Conservation (phyloP, 2,888 invertebrate species). For the Drosophila fungiperda region DNA sequence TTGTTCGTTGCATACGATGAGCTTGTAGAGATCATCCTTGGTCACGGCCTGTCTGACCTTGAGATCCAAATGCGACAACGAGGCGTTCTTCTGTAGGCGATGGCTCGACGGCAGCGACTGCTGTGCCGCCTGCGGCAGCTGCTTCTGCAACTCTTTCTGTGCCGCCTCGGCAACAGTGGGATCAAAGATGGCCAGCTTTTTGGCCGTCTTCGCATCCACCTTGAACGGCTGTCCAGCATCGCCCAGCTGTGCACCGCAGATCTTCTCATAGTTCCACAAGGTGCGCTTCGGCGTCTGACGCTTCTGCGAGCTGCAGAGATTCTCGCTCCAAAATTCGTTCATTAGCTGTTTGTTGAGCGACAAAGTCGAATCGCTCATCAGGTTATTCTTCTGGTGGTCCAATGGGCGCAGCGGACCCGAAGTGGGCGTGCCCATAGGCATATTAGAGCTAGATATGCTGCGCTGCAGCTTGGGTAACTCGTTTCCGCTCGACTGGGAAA, state of each 20-base stretch:
- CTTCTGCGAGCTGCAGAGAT: conserved; percentile 81
- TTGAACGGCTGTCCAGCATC: conserved; percentile 80
- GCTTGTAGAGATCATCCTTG: conserved; percentile 84
- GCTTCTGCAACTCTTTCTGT: conserved; percentile 78
- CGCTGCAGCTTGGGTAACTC: conserved; percentile 79
- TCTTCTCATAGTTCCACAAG: conserved; percentile 85
- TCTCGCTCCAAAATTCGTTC: conserved; percentile 85
- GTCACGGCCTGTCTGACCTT: conserved; percentile 84
- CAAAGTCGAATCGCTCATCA: conserved; percentile 78
- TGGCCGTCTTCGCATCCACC: conserved; percentile 83
- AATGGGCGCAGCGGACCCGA: conserved; percentile 31
- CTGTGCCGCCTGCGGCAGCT: conserved; percentile 61
- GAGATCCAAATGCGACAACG: conserved; percentile 83
- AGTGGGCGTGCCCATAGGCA: conserved; percentile 59
- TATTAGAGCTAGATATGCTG: conserved; percentile 84
- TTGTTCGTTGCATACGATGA: conserved; percentile 83
- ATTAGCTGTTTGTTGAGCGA: conserved; percentile 83
- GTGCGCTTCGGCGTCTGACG: conserved; percentile 81
- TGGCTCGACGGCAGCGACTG: conserved; percentile 45
- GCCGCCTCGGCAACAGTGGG: conserved; percentile 83
- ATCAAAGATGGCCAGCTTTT: conserved; percentile 83
- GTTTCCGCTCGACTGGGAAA: conserved; percentile 47
- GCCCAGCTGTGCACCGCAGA: conserved; percentile 78
- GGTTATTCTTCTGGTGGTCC: conserved; percentile 46
- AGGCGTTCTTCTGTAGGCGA: conserved; percentile 83